Evolutionary conservation across 2,797 vertebrate genomes (phyloP).

Genomic region (Moxostoma hubbsi): DNA sequence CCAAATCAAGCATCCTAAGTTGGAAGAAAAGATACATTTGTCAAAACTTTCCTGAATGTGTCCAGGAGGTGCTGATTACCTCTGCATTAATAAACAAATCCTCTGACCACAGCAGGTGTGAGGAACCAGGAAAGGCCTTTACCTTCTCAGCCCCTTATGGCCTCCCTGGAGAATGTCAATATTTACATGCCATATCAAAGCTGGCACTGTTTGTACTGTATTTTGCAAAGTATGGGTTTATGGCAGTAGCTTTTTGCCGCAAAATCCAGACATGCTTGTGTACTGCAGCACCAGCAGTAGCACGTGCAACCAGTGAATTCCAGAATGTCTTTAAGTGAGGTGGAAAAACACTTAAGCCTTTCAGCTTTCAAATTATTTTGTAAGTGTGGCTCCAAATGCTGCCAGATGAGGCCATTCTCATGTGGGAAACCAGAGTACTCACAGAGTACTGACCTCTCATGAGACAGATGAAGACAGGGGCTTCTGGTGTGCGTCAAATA

Average conservation of each 20-base stretch:
- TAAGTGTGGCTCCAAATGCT: conserved; percentile 65
- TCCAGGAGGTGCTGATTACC: neutral
- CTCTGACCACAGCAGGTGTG: conserved; percentile 71
- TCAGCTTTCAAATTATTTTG: conserved; percentile 70
- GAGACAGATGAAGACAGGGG: conserved; percentile 53
- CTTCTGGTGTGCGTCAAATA: conserved; percentile 64
- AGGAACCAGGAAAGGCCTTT: conserved; percentile 64
- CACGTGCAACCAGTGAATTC: conserved; percentile 53
- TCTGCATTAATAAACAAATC: conserved; percentile 63
- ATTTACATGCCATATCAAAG: conserved; percentile 74
- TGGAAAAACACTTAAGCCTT: conserved; percentile 73
- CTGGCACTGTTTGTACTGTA: conserved; percentile 61
- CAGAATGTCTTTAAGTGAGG: conserved; percentile 64
- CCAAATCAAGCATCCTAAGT: too few relatives aligned
- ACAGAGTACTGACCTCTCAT: conserved; percentile 66
- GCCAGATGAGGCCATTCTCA: conserved; percentile 69
- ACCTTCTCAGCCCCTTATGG: conserved; percentile 20
- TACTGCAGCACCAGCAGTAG: conserved; percentile 31
- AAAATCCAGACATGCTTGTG: conserved; percentile 42
- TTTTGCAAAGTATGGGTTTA: conserved; percentile 51
- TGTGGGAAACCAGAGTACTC: conserved; percentile 68
- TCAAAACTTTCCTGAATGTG: neutral
- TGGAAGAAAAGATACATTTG: too few relatives aligned
- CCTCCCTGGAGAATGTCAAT: conserved; percentile 69
- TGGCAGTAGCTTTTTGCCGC: conserved; percentile 46